Percentiles rank a stretch among this genome's conserved stretches.
phyloP scores from a whole-genome alignment of 2,797 vertebrate species.

The Taeniopygia guttata region DNA sequence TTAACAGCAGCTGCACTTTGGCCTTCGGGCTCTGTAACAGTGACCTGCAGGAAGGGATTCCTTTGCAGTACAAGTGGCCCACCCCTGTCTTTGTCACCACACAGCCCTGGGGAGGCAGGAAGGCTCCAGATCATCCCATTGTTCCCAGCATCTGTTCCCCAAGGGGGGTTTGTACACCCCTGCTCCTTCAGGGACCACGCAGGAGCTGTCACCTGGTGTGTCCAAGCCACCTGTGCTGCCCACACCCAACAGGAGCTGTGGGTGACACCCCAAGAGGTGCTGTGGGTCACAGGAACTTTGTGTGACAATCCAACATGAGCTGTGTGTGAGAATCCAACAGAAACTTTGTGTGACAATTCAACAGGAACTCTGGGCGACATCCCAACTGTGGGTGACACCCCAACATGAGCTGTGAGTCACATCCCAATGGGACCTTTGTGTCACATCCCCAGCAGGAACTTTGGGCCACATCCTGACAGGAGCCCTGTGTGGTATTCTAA shows the following conservation, averaged over 20 bases:
- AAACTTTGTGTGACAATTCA: too few species aligned
- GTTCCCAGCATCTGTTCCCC: not conserved
- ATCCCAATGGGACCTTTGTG: rapidly evolving
- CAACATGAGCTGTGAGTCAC: rapidly evolving
- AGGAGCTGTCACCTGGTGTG: not conserved
- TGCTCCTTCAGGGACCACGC: not conserved
- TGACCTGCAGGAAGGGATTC: not conserved
- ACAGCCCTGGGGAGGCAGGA: not conserved
- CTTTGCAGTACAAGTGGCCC: not conserved
- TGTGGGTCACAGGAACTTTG: not conserved
- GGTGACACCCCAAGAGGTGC: not conserved
- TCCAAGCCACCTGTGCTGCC: not conserved
- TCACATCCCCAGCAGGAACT: not conserved
- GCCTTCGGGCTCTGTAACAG: not conserved
- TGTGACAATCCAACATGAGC: not conserved
- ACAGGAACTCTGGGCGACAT: too few species aligned
- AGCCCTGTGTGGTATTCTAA: too few species aligned
- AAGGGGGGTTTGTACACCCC: not conserved
- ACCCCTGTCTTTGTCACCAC: not conserved
- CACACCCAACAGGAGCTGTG: not conserved
- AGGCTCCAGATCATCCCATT: not conserved
- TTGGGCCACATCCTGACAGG: too few species aligned
- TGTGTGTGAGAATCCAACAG: too few species aligned
- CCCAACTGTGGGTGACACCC: not conserved
- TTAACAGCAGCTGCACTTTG: not conserved